Evolutionary conservation across 2,888 invertebrate species (phyloP).

Genomic region (Synergus japonicus): DNA sequence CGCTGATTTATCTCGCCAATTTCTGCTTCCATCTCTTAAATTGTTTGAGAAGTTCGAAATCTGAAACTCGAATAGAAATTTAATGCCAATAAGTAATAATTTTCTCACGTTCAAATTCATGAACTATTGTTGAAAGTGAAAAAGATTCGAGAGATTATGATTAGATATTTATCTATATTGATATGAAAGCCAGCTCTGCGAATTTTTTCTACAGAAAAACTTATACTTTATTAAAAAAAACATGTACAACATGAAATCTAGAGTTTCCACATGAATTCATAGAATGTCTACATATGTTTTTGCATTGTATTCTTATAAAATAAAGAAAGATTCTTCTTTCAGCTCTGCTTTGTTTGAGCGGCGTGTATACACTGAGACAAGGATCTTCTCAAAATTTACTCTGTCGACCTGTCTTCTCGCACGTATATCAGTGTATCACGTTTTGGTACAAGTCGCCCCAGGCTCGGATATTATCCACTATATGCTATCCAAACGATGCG

Average conservation of each 20-base stretch:
- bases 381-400: conserved; percentile 48
- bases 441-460: conserved; percentile 48
- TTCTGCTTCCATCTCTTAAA: conserved; percentile 44
- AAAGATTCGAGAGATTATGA: background rate
- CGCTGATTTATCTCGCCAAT: conserved; percentile 62
- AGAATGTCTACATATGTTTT: background rate
- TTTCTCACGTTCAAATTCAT: background rate
- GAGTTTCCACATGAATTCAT: background rate
- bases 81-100: background rate
- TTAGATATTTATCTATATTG: background rate
- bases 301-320: background rate
- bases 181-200: no score
- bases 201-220: no score
- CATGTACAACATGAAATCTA: background rate
- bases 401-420: conserved; percentile 54
- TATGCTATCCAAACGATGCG: conserved; percentile 40
- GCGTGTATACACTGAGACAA: conserved; percentile 42
- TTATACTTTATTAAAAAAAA: background rate
- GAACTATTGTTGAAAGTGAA: background rate
- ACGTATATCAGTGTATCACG: conserved; percentile 48
- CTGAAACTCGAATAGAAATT: background rate
- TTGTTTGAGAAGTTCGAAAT: background rate
- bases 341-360: conserved; percentile 13
- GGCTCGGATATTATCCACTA: conserved; percentile 50
- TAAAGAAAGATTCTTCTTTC: conserved; percentile 8